Base-by-base conservation (phyloP, 1,140 invertebrate species). In the Drosophila guanche region DNA sequence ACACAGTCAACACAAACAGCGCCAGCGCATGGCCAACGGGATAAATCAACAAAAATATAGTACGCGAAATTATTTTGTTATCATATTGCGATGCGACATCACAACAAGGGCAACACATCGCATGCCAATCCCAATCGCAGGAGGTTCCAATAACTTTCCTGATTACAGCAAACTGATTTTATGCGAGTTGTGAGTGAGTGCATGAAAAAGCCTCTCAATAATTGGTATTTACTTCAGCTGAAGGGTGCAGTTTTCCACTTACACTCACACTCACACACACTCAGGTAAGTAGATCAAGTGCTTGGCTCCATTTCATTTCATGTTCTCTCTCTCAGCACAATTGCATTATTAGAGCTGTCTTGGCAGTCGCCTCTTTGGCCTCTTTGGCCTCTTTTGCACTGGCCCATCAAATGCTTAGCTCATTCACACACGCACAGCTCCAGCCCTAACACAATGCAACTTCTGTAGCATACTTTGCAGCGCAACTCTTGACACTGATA, bases 401-500 rank as follows among this genome's bases (percentile, higher is more conserved):
- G 43, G 50, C 43, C 27, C 50, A 42, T 53, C 56, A 47, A 60
- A 62, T 66, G 47, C 80, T 79, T 85, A 76, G 62, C 71, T 76
- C 60, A 67, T 75, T 67, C 79, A 67, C 7, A 16, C 47, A 20
- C 41, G 29, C 33, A 8, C 41, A 33, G 16, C 16, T 20, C 16
- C 72, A 37, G 20, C 20, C 45, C 27, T 29, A 46, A 42, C 66
- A 68, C 69, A 79, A 79, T 75, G 48, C 77, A 61, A 62, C 66
- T 86, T 69, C 78, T 81, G 68, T 83, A 66, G 78, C 83, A 78
- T 72, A 73, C 70, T 89, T 79, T 83, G 41, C 25, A 60, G 75
- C 83, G 75, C 83, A 88, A 71, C 79, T 76, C 83, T 88, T 88
- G 83, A 88, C 83, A 88, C 83, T 88, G 83, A 89, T 89, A 89